A percentile compares a stretch with the other conserved stretches of the same genome.
phyloP scores from a whole-genome alignment of 2,113 vertebrate genomes.

The Oreochromis tanganicae region DNA sequence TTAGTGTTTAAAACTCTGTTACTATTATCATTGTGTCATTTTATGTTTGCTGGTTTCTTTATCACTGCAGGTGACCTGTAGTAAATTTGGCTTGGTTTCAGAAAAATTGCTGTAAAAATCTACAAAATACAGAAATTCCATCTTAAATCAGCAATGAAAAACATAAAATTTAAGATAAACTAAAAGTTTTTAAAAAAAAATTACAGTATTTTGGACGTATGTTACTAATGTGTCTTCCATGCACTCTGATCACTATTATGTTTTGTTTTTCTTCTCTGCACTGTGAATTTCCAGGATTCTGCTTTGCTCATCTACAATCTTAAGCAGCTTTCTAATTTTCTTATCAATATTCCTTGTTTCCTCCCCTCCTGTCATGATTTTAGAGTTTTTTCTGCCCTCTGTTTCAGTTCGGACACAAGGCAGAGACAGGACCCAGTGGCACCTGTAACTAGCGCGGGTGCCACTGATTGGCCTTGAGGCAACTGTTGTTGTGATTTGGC shows the following conservation, averaged over 20 bases:
- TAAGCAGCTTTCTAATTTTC: background rate
- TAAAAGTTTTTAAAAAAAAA: fast-evolving
- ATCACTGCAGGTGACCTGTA: background rate
- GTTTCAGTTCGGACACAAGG: constrained; percentile 35
- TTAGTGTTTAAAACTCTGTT: background rate
- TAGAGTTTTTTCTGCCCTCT: background rate
- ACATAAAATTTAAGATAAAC: background rate
- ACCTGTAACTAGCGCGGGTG: constrained; percentile 17
- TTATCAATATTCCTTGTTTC: background rate
- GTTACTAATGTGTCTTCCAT: background rate
- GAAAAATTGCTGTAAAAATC: background rate
- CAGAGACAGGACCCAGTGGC: constrained; percentile 37
- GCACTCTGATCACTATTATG: background rate
- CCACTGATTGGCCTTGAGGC: background rate
- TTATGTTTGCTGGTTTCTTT: background rate
- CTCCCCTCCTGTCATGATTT: background rate
- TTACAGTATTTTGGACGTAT: background rate
- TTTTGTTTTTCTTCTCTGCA: background rate
- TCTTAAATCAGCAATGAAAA: background rate
- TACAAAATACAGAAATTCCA: background rate
- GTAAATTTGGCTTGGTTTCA: background rate
- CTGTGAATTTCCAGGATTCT: background rate
- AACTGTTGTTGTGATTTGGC: background rate
- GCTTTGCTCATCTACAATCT: background rate
- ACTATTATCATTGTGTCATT: background rate